phyloP scores from a whole-genome alignment of 1,140 invertebrate species.

The Ridgeia piscesae region DNA sequence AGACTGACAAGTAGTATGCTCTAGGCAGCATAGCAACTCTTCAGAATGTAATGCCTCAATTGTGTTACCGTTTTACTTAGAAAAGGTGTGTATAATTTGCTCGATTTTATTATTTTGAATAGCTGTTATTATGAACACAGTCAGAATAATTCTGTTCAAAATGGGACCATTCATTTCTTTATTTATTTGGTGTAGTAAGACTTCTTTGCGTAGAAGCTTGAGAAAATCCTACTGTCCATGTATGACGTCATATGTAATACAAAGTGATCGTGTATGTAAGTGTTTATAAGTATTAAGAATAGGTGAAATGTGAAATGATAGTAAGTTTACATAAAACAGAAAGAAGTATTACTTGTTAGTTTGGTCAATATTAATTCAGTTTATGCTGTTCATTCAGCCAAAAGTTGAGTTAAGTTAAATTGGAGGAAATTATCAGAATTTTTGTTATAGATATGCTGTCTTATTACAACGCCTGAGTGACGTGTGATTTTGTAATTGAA shows the following conservation, averaged over 20 bases:
- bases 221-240: neutral
- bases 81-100: neutral
- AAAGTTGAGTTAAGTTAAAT: neutral
- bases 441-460: neutral
- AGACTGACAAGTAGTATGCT: neutral
- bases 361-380: neutral
- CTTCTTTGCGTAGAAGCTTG: neutral
- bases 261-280: neutral
- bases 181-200: neutral
- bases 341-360: neutral
- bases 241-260: neutral
- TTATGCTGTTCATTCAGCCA: neutral
- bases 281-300: neutral
- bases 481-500: neutral
- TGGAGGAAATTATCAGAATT: neutral
- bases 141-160: neutral
- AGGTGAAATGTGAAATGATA: neutral
- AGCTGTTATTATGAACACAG: neutral
- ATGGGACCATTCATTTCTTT: neutral
- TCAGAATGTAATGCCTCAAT: neutral
- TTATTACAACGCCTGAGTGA: neutral
- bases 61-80: neutral
- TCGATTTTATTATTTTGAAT: neutral
- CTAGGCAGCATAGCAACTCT: neutral
- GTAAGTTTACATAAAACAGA: neutral